Conservation (phyloP, 2,797 vertebrate species). For the Oreonectes daqikongensis region DNA sequence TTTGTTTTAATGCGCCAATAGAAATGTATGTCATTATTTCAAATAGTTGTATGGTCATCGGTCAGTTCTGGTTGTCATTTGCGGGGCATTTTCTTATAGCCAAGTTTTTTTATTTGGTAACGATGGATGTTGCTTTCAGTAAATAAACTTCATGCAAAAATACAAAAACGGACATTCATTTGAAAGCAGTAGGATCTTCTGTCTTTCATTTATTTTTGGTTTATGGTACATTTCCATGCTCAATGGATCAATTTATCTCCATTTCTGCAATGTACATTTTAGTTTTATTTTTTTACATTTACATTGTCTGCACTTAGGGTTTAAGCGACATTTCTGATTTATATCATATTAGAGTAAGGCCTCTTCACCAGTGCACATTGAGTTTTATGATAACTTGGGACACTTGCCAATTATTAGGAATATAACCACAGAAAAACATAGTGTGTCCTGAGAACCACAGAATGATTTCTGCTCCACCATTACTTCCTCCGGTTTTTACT, state of each 20-base stretch:
- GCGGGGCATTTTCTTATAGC: slow-evolving; percentile 47
- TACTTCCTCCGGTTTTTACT: slow-evolving; percentile 40
- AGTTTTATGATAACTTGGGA: not conserved
- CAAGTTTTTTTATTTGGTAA: not conserved
- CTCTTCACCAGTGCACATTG: slow-evolving; percentile 12
- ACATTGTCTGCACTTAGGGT: slow-evolving; percentile 2
- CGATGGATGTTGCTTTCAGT: slow-evolving; percentile 10
- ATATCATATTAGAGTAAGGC: not conserved
- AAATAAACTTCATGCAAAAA: slow-evolving; percentile 20
- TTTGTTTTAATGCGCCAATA: slow-evolving; percentile 16
- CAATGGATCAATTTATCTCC: slow-evolving; percentile 1
- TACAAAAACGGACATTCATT: slow-evolving; percentile 6
- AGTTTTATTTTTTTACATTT: not conserved
- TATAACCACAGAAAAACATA: slow-evolving; percentile 2
- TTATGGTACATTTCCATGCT: slow-evolving; percentile 8
- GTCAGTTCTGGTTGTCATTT: slow-evolving; percentile 16
- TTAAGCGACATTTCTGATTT: not conserved
- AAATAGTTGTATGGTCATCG: slow-evolving; percentile 5
- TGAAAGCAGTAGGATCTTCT: not conserved
- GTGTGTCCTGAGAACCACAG: not conserved
- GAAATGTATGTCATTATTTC: not conserved
- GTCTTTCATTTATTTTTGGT: slow-evolving; percentile 4
- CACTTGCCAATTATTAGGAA: not conserved
- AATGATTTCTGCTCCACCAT: slow-evolving; percentile 1
- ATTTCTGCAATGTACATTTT: not conserved